Conservation (phyloP, 2,888 invertebrate species). For the Protophormia terraenovae region DNA sequence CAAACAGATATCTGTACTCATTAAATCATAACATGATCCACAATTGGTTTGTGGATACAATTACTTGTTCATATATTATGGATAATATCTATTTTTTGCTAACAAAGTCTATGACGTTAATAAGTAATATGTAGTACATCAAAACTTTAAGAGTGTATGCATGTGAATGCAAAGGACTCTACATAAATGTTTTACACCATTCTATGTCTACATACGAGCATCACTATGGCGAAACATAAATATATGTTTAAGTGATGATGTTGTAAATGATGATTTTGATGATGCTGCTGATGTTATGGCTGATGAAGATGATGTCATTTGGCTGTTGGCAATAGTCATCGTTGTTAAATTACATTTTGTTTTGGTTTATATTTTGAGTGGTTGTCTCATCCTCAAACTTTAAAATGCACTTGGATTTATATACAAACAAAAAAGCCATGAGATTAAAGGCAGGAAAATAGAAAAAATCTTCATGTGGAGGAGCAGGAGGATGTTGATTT, state of each 20-base stretch:
- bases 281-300: background rate
- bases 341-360: slow-evolving; percentile 25
- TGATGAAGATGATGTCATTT: slow-evolving; percentile 58
- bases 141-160: too few relatives aligned
- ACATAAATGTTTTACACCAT: background rate
- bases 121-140: background rate
- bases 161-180: background rate
- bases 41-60: too few relatives aligned
- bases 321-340: slow-evolving; percentile 50
- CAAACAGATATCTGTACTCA: too few relatives aligned
- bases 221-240: background rate
- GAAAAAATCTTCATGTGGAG: background rate
- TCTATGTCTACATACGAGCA: background rate
- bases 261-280: background rate
- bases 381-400: background rate
- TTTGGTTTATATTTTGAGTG: background rate
- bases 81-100: background rate
- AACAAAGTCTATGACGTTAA: background rate
- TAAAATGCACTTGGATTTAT: background rate
- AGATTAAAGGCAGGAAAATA: slow-evolving; percentile 10
- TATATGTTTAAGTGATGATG: background rate
- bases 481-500: slow-evolving; percentile 30
- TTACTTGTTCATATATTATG: too few relatives aligned
- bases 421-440: slow-evolving; percentile 37
- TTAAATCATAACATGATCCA: too few relatives aligned